phyloP scores from a whole-genome alignment of 2,113 vertebrate species.

The Mesocricetus auratus region DNA sequence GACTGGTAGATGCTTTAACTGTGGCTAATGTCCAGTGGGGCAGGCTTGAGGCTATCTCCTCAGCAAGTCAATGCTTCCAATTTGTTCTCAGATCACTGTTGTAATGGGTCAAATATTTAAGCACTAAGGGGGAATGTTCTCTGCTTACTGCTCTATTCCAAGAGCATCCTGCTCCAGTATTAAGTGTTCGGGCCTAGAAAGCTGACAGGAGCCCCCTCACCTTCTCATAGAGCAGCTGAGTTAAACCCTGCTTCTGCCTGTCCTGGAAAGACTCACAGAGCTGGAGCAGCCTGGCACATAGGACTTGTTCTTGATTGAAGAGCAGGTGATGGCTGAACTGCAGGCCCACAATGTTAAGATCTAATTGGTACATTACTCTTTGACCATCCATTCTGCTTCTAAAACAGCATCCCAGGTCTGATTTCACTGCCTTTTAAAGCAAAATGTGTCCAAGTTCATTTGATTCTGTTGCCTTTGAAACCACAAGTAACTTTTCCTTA shows the following conservation, averaged over 20 bases:
- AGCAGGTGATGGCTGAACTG: constrained; percentile 84
- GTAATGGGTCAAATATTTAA: constrained; percentile 23
- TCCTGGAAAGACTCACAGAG: constrained; percentile 83
- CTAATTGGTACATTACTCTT: constrained; percentile 79
- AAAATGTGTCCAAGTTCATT: constrained; percentile 61
- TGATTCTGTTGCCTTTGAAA: constrained; percentile 46
- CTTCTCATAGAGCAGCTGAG: constrained; percentile 84
- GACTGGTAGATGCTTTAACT: neutral
- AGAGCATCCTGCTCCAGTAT: constrained; percentile 31
- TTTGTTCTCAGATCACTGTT: constrained; percentile 45
- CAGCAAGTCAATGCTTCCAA: neutral
- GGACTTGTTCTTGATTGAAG: constrained; percentile 85
- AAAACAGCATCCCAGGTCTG: constrained; percentile 69
- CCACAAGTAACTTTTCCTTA: constrained; percentile 24
- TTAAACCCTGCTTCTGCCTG: constrained; percentile 81
- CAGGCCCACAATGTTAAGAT: constrained; percentile 85
- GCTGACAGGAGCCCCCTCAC: constrained; percentile 70
- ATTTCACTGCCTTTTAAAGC: constrained; percentile 82
- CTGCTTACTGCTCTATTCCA: neutral
- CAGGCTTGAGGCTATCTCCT: neutral
- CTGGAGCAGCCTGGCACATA: constrained; percentile 81
- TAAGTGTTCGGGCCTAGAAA: neutral
- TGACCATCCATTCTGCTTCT: constrained; percentile 69
- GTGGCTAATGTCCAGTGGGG: neutral
- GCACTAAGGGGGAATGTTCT: constrained; percentile 20